phyloP scores from a whole-genome alignment of 1,140 invertebrate genomes.

The Trigoniulus corallinus region DNA sequence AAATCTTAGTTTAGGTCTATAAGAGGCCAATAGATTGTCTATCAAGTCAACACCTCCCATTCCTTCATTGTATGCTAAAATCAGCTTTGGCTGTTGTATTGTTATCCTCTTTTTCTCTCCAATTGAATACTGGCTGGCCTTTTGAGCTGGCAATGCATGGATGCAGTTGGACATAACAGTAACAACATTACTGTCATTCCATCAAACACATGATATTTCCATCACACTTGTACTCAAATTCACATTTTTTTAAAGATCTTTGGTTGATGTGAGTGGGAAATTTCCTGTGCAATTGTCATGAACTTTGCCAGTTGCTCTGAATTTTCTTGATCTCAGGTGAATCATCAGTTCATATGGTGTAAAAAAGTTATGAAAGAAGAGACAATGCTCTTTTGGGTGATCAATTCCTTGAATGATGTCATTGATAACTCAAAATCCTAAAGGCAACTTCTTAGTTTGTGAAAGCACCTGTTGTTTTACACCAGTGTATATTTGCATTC shows the following conservation, averaged over 20 bases:
- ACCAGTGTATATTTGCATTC: constrained; percentile 6
- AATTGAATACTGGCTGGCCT: background rate
- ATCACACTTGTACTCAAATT: background rate
- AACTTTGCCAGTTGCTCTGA: background rate
- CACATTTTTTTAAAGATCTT: background rate
- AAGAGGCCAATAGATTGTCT: background rate
- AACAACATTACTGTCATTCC: background rate
- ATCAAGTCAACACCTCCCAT: background rate
- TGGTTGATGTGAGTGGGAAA: background rate
- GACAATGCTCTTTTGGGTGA: background rate
- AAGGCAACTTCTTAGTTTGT: background rate
- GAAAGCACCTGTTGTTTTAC: background rate
- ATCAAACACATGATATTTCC: no score
- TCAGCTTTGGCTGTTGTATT: background rate
- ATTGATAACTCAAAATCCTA: no score
- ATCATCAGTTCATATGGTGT: constrained; percentile 5
- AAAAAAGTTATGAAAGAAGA: constrained; percentile 6
- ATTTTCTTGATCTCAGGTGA: background rate
- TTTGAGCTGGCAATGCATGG: background rate
- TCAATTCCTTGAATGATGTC: no score
- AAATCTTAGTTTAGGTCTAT: background rate
- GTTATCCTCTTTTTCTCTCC: background rate
- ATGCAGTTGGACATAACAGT: background rate
- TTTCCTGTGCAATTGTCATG: background rate
- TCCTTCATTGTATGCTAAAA: no score